Percentiles rank a stretch among this genome's conserved stretches.
These are phyloP conservation scores for Pangasianodon hypophthalmus DNA, from an alignment of 2,113 vertebrate genomes.

Conservation along the genomic window DNA sequence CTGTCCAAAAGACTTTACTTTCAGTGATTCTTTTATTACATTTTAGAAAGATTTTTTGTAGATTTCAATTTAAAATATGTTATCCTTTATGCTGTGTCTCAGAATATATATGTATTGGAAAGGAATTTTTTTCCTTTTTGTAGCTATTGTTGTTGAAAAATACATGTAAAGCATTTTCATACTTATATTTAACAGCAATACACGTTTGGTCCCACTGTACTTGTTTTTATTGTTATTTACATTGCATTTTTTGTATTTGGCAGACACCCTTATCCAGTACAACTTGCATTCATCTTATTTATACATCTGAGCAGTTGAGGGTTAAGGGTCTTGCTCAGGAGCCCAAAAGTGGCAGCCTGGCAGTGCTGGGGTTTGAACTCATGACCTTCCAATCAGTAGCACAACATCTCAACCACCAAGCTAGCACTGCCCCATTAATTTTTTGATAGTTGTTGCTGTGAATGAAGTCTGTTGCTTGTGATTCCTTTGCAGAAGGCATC, in stretches of 20 bases:
- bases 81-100: not conserved
- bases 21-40: not conserved
- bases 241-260: not conserved
- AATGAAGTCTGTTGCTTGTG: not conserved
- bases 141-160: not conserved
- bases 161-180: not conserved
- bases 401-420: too few species aligned
- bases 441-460: not conserved
- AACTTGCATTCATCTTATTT: too few species aligned
- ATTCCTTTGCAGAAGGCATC: slow-evolving; percentile 34
- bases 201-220: not conserved
- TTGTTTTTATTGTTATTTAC: not conserved
- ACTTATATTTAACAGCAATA: not conserved
- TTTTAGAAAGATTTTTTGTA: not conserved
- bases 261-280: too few species aligned
- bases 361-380: too few species aligned
- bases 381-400: too few species aligned
- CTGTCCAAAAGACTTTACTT: slow-evolving; percentile 22
- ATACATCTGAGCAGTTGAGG: too few species aligned
- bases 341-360: too few species aligned
- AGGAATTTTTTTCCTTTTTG: not conserved
- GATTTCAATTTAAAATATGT: not conserved
- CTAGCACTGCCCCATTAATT: too few species aligned
- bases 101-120: not conserved
- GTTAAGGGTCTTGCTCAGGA: too few species aligned